Evolutionary conservation across 2,113 vertebrate species (phyloP).

Genomic region (Brachypodius melanocephalos): DNA sequence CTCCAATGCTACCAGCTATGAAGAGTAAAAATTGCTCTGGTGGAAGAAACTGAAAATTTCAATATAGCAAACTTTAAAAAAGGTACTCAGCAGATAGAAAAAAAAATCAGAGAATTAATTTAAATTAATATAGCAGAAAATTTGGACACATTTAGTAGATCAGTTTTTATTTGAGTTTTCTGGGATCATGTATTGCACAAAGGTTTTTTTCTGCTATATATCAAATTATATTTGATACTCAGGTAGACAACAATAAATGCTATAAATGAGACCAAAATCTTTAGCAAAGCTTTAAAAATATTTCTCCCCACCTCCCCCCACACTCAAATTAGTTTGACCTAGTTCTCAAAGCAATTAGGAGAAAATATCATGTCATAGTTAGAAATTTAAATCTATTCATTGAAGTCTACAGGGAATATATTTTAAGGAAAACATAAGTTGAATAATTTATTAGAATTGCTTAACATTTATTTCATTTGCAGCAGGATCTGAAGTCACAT

Average conservation of each 20-base stretch:
- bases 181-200: neutral
- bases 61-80: neutral
- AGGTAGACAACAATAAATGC: neutral
- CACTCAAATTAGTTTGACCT: neutral
- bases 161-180: neutral
- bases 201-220: neutral
- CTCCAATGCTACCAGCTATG: neutral
- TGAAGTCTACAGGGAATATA: neutral
- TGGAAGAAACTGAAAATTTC: neutral
- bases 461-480: neutral
- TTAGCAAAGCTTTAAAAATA: neutral
- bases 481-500: neutral
- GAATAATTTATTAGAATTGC: neutral
- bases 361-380: neutral
- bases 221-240: neutral
- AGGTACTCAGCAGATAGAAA: neutral
- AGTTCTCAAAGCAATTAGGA: neutral
- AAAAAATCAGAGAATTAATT: neutral
- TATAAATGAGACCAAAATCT: neutral
- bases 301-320: fast-evolving
- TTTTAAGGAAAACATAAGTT: neutral
- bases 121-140: neutral
- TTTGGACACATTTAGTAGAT: neutral
- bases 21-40: neutral
- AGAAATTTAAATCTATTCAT: neutral